Evolutionary conservation across 2,888 invertebrate species (phyloP).

Genomic region (Melipona bicolor): DNA sequence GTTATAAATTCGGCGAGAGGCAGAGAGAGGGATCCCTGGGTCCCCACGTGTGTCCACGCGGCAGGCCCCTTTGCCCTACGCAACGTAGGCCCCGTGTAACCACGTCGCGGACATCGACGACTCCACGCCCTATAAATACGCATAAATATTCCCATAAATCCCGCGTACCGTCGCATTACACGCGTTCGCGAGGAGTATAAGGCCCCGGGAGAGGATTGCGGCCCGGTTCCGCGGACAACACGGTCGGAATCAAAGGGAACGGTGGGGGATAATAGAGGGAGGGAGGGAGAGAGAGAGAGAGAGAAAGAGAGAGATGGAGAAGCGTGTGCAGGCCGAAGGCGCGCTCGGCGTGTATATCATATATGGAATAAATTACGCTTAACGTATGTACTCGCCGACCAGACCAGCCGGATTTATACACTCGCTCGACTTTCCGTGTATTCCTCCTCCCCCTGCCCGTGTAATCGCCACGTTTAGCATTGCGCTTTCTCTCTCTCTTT

Average conservation of each 20-base stretch:
- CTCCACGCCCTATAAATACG: constrained; percentile 76
- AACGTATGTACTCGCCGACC: constrained; percentile 49
- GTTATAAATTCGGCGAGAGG: constrained; percentile 62
- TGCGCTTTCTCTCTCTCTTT: constrained; percentile 27
- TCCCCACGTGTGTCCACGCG: constrained; percentile 34
- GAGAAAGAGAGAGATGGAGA: constrained; percentile 12
- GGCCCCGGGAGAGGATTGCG: constrained; percentile 36
- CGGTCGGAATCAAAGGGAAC: constrained; percentile 5
- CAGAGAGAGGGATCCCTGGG: background rate
- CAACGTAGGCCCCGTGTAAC: constrained; percentile 51
- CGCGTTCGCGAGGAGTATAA: constrained; percentile 50
- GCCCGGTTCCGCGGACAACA: constrained; percentile 9
- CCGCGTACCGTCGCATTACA: constrained; percentile 72
- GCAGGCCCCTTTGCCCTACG: constrained; percentile 50
- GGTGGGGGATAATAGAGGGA: background rate
- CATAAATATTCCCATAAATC: constrained; percentile 79
- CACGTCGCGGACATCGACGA: constrained; percentile 62
- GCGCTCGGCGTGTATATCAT: constrained; percentile 56
- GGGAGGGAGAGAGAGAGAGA: background rate
- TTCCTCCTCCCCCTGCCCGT: constrained; percentile 11
- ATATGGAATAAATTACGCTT: constrained; percentile 63
- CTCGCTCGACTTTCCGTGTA: constrained; percentile 48
- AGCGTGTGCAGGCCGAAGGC: constrained; percentile 5
- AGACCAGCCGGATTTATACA: constrained; percentile 47
- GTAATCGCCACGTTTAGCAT: constrained; percentile 56